A percentile compares a stretch with the other conserved stretches of the same genome.
Evolutionary conservation across 2,888 invertebrate species (phyloP).

Genomic region (Rotaria magnacalcarata): DNA sequence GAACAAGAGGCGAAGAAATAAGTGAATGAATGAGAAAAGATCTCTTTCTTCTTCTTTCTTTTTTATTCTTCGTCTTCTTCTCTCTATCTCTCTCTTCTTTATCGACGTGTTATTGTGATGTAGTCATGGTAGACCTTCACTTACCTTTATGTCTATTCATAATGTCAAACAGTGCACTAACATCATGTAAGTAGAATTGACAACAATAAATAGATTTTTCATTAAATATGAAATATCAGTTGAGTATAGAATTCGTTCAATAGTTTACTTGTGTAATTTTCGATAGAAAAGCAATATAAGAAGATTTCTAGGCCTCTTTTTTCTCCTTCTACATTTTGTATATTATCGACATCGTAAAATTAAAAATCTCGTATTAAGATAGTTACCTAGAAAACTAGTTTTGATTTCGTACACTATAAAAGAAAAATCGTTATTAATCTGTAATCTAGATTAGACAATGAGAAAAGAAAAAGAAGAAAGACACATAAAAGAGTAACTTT

Average conservation of each 20-base stretch:
- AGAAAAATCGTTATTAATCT: background rate
- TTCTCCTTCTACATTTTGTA: too few relatives aligned
- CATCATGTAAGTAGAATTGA: background rate
- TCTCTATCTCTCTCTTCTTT: background rate
- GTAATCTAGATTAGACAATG: background rate
- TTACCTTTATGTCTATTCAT: background rate
- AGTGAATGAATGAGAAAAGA: background rate
- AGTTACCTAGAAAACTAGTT: background rate
- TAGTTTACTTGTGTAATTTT: background rate
- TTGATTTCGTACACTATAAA: background rate
- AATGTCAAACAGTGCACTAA: background rate
- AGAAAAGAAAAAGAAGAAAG: background rate
- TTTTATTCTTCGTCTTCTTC: background rate
- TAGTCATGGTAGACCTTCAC: background rate
- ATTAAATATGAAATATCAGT: background rate
- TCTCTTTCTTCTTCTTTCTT: constrained; percentile 5
- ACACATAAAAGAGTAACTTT: background rate
- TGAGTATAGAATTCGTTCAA: background rate
- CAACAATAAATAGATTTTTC: background rate
- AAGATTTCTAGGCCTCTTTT: background rate
- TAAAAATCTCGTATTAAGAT: background rate
- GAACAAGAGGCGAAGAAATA: background rate
- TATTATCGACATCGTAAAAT: background rate
- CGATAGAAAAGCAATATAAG: background rate
- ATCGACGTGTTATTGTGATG: background rate